A percentile compares a stretch with the other conserved stretches of the same genome.
phyloP scores from a whole-genome alignment of 2,113 vertebrate genomes.

The Sminthopsis crassicaudata region DNA sequence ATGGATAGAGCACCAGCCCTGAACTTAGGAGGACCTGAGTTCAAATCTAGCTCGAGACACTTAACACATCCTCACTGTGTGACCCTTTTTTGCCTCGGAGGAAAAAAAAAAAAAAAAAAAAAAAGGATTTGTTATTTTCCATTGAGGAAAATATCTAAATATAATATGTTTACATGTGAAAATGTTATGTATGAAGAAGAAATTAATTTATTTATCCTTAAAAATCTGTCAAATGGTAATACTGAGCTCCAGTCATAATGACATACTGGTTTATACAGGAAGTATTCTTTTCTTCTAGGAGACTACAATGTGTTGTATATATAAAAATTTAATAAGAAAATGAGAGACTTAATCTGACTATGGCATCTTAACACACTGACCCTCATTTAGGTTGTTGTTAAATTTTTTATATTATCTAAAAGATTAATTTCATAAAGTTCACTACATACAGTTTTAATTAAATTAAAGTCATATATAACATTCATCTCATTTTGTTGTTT shows the following conservation, averaged over 20 bases:
- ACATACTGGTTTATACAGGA: not conserved
- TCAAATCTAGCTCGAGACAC: no score
- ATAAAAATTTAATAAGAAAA: not conserved
- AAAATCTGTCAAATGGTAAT: not conserved
- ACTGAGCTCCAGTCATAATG: not conserved
- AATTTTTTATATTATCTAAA: constrained; percentile 15
- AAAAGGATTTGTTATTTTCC: not conserved
- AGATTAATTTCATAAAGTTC: constrained; percentile 10
- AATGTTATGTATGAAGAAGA: not conserved
- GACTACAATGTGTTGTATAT: not conserved
- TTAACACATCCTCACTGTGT: no score
- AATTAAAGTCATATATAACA: constrained; percentile 5
- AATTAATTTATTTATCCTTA: not conserved
- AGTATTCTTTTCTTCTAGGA: not conserved
- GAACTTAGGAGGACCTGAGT: no score
- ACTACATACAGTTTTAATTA: not conserved
- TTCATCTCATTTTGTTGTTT: not conserved
- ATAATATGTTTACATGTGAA: not conserved
- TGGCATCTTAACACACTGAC: constrained; percentile 4
- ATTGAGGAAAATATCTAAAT: not conserved
- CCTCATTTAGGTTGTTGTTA: not conserved
- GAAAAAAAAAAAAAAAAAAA: no score
- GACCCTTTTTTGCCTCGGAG: no score
- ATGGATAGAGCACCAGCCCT: no score
- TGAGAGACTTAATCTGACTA: constrained; percentile 8